Evolutionary conservation across 2,888 invertebrate species (phyloP).

Genomic region (Callyntrura guangdongensis): DNA sequence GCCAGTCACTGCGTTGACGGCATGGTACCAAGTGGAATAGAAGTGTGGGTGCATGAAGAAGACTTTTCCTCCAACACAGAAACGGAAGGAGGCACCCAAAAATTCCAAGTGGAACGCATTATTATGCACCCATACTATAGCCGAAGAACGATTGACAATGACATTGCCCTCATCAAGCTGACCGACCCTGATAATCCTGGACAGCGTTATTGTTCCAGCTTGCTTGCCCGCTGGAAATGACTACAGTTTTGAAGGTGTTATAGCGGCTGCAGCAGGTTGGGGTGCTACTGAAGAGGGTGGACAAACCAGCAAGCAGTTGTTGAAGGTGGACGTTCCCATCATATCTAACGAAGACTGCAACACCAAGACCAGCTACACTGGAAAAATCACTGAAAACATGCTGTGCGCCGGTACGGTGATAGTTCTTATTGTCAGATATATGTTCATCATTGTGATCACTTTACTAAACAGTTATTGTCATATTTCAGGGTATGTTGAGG

Average conservation of each 20-base stretch:
- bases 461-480: background rate
- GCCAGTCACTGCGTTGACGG: slow-evolving; percentile 79
- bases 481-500: slow-evolving; percentile 67
- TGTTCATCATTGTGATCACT: too few species aligned
- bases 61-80: slow-evolving; percentile 79
- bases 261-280: slow-evolving; percentile 77
- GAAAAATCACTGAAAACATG: slow-evolving; percentile 80
- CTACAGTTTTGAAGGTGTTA: slow-evolving; percentile 74
- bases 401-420: too few species aligned
- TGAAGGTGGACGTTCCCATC: slow-evolving; percentile 83
- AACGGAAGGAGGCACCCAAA: slow-evolving; percentile 82
- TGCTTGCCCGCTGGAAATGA: slow-evolving; percentile 80
- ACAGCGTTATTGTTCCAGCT: slow-evolving; percentile 79
- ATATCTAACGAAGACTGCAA: slow-evolving; percentile 81
- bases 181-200: slow-evolving; percentile 77
- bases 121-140: slow-evolving; percentile 80
- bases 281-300: slow-evolving; percentile 79
- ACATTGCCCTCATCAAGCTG: slow-evolving; percentile 80
- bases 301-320: slow-evolving; percentile 70
- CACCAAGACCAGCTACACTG: slow-evolving; percentile 78
- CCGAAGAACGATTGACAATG: slow-evolving; percentile 79
- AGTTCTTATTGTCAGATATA: too few species aligned
- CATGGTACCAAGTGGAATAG: slow-evolving; percentile 71
- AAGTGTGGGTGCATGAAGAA: slow-evolving; percentile 81
- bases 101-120: slow-evolving; percentile 76